A percentile compares a stretch with the other conserved stretches of the same genome.
phyloP scores from a whole-genome alignment of 2,797 vertebrate species.

The Malurus splendens region DNA sequence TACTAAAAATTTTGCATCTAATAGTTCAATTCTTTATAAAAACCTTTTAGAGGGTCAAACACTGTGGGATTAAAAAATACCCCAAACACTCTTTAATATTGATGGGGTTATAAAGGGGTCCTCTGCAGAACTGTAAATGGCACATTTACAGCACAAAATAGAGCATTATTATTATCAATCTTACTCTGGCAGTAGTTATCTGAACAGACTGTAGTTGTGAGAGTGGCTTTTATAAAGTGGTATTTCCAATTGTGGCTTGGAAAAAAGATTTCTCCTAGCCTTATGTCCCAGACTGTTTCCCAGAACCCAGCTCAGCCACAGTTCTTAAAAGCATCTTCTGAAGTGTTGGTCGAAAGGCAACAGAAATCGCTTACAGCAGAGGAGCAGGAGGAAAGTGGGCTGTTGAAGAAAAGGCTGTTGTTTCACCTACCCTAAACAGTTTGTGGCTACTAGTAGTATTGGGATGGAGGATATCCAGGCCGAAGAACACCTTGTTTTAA shows the following conservation, averaged over 20 bases:
- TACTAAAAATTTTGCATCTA: background rate
- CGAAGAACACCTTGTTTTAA: background rate
- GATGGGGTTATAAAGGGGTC: background rate
- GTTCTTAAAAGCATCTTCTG: background rate
- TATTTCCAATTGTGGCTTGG: background rate
- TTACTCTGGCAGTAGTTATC: background rate
- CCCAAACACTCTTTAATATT: background rate
- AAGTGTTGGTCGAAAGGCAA: background rate
- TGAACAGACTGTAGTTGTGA: background rate
- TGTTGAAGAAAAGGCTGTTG: background rate
- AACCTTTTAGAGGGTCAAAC: background rate
- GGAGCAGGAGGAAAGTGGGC: background rate
- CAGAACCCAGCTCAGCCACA: background rate
- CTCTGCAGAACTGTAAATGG: background rate
- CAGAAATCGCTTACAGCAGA: background rate
- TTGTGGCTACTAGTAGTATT: background rate
- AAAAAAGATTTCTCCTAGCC: background rate
- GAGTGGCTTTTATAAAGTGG: background rate
- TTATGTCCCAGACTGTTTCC: background rate
- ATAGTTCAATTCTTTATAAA: background rate
- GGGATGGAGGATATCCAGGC: background rate
- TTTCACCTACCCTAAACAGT: background rate
- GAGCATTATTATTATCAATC: background rate
- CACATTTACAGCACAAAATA: background rate
- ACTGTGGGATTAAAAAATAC: background rate